A percentile compares a stretch with the other conserved stretches of the same genome.
phyloP scores from a whole-genome alignment of 2,113 vertebrate species.

The Tachycineta bicolor region DNA sequence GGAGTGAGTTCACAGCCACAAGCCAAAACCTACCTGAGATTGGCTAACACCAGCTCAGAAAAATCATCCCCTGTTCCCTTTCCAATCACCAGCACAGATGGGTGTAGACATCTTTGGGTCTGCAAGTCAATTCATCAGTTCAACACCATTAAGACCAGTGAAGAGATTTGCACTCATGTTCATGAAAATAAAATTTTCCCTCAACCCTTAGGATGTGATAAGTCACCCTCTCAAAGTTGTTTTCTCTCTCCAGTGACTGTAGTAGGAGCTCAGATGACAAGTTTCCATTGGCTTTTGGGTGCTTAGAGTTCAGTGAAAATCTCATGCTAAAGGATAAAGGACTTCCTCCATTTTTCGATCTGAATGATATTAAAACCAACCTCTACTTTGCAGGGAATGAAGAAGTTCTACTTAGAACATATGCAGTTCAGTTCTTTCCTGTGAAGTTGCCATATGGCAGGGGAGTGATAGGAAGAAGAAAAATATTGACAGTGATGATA shows the following conservation, averaged over 20 bases:
- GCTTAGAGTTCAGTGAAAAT: neutral
- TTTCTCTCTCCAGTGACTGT: neutral
- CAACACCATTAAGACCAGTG: neutral
- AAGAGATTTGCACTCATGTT: neutral
- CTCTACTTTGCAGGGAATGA: conserved; percentile 13
- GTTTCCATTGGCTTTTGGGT: neutral
- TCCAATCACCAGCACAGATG: neutral
- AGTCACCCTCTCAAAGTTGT: neutral
- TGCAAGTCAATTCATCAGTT: neutral
- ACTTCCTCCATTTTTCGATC: conserved; percentile 12
- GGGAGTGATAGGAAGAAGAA: conserved; percentile 58
- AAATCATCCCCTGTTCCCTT: neutral
- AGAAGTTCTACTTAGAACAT: conserved; percentile 59
- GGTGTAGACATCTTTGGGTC: neutral
- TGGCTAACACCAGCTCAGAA: neutral
- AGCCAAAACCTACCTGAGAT: neutral
- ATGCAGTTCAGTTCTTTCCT: conserved; percentile 56
- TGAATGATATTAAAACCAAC: conserved; percentile 33
- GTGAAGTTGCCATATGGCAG: conserved; percentile 66
- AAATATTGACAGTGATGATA: conserved; percentile 70
- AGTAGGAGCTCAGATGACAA: neutral
- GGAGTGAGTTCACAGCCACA: neutral
- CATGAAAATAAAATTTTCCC: neutral
- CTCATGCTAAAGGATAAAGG: neutral
- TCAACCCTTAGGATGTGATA: neutral